phyloP scores from a whole-genome alignment of 1,140 invertebrate genomes.

The Caenorhabditis remanei region DNA sequence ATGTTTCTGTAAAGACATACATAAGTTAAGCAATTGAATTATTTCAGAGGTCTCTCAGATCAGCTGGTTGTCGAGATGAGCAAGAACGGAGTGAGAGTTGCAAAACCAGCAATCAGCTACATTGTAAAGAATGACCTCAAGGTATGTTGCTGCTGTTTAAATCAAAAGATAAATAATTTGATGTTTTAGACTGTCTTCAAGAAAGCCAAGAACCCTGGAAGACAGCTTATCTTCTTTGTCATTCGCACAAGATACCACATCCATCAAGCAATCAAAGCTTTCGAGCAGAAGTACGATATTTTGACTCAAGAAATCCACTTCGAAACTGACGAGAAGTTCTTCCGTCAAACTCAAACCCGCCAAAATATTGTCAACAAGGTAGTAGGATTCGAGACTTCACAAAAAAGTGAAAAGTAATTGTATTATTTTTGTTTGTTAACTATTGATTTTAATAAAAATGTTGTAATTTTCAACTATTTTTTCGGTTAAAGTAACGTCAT shows the following conservation, averaged over 20 bases:
- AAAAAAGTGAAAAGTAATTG: too few species aligned
- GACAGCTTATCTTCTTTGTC: background rate
- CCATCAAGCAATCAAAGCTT: background rate
- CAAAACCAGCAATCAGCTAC: background rate
- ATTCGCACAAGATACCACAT: background rate
- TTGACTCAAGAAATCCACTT: background rate
- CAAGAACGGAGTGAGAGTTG: background rate
- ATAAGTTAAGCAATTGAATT: too few species aligned
- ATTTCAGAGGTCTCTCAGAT: background rate
- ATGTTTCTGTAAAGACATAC: too few species aligned
- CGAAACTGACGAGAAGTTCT: background rate
- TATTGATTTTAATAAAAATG: too few species aligned
- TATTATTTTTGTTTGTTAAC: too few species aligned
- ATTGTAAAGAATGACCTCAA: background rate
- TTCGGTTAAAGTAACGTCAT: too few species aligned
- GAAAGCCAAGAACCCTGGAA: background rate
- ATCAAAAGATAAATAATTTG: too few species aligned
- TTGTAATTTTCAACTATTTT: too few species aligned
- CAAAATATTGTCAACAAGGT: slow-evolving; percentile 16
- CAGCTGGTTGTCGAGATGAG: background rate
- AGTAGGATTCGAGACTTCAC: too few species aligned
- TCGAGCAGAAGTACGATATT: background rate
- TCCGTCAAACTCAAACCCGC: background rate
- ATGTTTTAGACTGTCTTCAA: background rate
- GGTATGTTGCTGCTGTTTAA: too few species aligned